These are phyloP conservation scores for Actias luna DNA, from an alignment of 2,888 invertebrate species.

Conservation along the genomic window DNA sequence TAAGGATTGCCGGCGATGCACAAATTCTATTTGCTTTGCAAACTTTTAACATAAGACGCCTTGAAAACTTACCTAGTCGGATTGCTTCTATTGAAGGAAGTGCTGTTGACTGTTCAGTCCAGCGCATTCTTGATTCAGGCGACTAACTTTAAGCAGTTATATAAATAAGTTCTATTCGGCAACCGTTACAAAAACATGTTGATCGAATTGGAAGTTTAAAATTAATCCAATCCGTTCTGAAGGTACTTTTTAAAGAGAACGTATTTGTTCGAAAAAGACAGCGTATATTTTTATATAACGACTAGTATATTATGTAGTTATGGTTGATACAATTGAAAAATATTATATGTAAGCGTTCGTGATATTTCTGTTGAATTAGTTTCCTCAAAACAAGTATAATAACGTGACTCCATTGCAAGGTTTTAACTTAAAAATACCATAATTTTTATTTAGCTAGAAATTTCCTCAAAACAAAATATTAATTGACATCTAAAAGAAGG, in stretches of 20 bases:
- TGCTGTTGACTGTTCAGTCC: background rate
- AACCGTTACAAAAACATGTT: conserved; percentile 16
- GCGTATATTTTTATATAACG: background rate
- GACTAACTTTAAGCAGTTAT: conserved; percentile 16
- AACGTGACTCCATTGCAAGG: background rate
- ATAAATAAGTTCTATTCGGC: conserved; percentile 13
- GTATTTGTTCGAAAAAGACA: background rate
- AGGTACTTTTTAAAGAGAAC: background rate
- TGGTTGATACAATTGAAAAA: background rate
- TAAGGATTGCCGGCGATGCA: background rate
- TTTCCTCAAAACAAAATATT: background rate
- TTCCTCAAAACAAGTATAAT: background rate
- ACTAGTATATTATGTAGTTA: background rate
- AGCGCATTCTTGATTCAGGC: conserved; percentile 15
- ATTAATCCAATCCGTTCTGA: background rate
- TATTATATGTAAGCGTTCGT: background rate
- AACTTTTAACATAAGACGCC: conserved; percentile 17
- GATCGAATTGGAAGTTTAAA: background rate
- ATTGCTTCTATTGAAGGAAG: conserved; percentile 13
- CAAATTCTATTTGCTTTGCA: conserved; percentile 20
- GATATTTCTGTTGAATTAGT: background rate
- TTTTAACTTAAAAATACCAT: background rate
- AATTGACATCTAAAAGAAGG: background rate
- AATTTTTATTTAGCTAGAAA: background rate
- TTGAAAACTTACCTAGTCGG: conserved; percentile 21